Conservation (phyloP, 2,113 vertebrate genomes). For the Rousettus leschenaultii region DNA sequence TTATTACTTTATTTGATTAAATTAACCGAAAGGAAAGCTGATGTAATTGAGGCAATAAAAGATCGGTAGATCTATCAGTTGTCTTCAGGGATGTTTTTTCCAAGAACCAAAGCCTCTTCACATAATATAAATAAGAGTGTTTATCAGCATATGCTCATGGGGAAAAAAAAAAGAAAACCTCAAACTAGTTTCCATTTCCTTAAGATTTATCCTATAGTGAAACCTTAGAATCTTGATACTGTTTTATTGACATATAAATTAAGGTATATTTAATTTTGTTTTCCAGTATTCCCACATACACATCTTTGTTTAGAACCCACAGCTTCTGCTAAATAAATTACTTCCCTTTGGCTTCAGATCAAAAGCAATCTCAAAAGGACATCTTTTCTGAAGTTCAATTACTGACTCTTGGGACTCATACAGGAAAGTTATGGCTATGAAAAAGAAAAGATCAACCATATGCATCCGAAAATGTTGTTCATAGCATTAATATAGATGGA, state of each 20-base stretch:
- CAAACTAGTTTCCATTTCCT: neutral
- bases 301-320: conserved; percentile 31
- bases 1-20: neutral
- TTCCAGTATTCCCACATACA: conserved; percentile 31
- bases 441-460: neutral
- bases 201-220: conserved; percentile 22
- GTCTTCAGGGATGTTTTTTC: conserved; percentile 28
- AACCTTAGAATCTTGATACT: conserved; percentile 2
- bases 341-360: conserved; percentile 42
- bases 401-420: conserved; percentile 10
- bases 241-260: conserved; percentile 57
- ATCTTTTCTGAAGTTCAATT: conserved; percentile 41
- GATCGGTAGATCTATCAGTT: neutral
- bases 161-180: neutral
- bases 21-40: conserved; percentile 1
- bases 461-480: neutral
- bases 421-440: neutral
- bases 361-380: conserved; percentile 24
- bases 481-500: neutral
- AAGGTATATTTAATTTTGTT: conserved; percentile 38
- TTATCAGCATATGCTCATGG: neutral
- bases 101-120: neutral
- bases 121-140: neutral
- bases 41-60: neutral
- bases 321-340: conserved; percentile 46